Percentiles rank a stretch among this genome's conserved stretches.
phyloP scores from a whole-genome alignment of 2,888 invertebrate species.

The Hirudinaria manillensis region DNA sequence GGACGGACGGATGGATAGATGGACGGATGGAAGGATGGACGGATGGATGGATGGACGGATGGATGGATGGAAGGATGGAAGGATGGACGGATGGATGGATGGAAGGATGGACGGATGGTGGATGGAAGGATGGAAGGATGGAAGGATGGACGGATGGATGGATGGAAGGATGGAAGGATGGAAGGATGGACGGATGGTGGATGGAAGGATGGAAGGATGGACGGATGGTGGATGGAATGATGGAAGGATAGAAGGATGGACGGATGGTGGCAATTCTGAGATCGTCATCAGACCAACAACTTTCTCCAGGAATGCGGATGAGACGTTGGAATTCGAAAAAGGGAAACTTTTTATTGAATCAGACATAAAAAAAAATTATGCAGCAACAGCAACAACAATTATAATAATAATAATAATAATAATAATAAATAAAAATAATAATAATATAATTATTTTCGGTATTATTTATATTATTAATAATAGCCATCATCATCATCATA shows the following conservation, averaged over 20 bases:
- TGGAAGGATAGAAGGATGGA: not conserved
- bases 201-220: not conserved
- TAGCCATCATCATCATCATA: no score
- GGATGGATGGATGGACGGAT: conserved; percentile 8
- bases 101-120: not conserved
- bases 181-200: conserved; percentile 9
- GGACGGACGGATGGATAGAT: not conserved
- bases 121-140: not conserved
- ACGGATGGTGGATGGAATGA: not conserved
- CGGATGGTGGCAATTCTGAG: conserved; percentile 8
- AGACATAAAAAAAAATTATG: no score
- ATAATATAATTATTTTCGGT: conserved; percentile 1
- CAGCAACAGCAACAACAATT: not conserved
- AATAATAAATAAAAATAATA: conserved; percentile 16
- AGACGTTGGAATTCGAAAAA: not conserved
- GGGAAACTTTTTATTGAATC: no score
- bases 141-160: not conserved
- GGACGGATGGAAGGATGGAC: not conserved
- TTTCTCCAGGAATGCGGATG: not conserved
- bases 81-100: conserved; percentile 1
- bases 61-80: conserved; percentile 4
- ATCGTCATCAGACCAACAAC: not conserved
- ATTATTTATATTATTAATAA: no score
- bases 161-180: not conserved
- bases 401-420: conserved; percentile 18